A percentile compares a stretch with the other conserved stretches of the same genome.
Evolutionary conservation across 2,888 invertebrate genomes (phyloP).

Genomic region (Aphidoletes aphidimyza): DNA sequence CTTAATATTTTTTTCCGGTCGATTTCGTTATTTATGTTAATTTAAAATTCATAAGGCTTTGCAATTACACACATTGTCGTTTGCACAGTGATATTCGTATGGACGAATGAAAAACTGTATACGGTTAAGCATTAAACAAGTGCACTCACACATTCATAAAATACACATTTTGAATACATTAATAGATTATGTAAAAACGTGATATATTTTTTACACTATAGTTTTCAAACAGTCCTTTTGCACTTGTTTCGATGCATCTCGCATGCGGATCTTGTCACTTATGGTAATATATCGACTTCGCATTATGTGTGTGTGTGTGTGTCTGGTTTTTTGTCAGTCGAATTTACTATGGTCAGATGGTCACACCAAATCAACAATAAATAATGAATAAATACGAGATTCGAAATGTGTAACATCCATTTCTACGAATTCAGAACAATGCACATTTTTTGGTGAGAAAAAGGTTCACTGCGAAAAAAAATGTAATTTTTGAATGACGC

Average conservation of each 20-base stretch:
- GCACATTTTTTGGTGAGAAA: background rate
- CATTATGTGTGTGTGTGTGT: background rate
- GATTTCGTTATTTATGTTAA: constrained; percentile 48
- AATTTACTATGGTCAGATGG: background rate
- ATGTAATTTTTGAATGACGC: background rate
- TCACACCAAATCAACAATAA: background rate
- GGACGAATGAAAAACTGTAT: no score
- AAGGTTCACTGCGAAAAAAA: background rate
- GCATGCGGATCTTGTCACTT: background rate
- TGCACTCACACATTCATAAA: background rate
- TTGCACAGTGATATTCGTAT: no score
- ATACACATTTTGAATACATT: background rate
- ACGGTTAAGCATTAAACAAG: background rate
- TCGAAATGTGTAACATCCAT: background rate
- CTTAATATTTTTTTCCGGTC: background rate
- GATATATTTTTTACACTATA: background rate
- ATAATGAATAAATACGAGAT: constrained; percentile 6
- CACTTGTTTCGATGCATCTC: background rate
- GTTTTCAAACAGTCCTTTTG: background rate
- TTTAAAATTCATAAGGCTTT: constrained; percentile 52
- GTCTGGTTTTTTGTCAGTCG: no score
- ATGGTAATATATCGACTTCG: background rate
- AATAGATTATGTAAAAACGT: constrained; percentile 8
- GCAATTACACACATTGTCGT: constrained; percentile 4
- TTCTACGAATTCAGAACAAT: background rate